Evolutionary conservation across 2,113 vertebrate species (phyloP).

Genomic region (Peromyscus maniculatus): DNA sequence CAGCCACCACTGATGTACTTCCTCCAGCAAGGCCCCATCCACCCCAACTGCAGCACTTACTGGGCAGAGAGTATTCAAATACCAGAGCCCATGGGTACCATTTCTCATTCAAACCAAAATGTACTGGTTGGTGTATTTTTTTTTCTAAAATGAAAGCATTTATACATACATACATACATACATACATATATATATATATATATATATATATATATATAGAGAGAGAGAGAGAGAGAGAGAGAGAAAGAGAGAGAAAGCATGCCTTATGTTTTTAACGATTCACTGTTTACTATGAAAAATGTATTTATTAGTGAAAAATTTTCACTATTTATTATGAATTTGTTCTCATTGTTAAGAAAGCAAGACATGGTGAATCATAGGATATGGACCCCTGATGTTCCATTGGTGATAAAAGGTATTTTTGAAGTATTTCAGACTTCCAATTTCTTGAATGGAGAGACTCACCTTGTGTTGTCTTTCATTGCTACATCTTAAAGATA

Average conservation of each 20-base stretch:
- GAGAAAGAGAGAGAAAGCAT: rapidly evolving
- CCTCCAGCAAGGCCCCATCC: background rate
- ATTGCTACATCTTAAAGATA: constrained; percentile 19
- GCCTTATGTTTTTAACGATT: constrained; percentile 4
- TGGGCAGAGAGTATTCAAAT: background rate
- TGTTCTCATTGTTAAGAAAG: constrained; percentile 53
- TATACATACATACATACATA: no score
- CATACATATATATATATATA: no score
- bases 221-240: no score
- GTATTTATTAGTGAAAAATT: background rate
- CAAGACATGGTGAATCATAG: background rate
- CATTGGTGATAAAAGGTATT: background rate
- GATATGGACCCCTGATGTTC: no score
- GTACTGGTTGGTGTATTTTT: background rate
- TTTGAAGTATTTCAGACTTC: background rate
- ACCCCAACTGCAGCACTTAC: background rate
- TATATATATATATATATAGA: no score
- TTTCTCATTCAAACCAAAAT: background rate
- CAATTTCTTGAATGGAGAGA: background rate
- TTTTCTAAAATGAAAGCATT: constrained; percentile 9
- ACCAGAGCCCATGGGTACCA: background rate
- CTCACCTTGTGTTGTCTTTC: background rate
- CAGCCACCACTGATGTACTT: background rate
- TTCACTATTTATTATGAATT: constrained; percentile 41
- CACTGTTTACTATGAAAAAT: constrained; percentile 19